Percentiles rank a stretch among this genome's conserved stretches.
Evolutionary conservation across 2,888 invertebrate genomes (phyloP).

Genomic region (Chymomyza procnemis): DNA sequence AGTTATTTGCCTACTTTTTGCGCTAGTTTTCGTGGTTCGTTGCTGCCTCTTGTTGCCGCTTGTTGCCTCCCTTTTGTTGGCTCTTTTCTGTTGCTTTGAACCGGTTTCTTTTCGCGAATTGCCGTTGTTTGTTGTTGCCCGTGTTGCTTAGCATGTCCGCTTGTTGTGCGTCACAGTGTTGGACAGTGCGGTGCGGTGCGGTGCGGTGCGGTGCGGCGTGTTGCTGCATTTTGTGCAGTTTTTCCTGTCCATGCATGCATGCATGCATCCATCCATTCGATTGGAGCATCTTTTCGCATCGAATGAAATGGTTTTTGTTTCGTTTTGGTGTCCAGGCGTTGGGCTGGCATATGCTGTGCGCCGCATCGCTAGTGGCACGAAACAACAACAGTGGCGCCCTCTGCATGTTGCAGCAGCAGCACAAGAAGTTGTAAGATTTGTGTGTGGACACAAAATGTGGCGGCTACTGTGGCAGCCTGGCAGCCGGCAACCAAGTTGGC

Average conservation of each 20-base stretch:
- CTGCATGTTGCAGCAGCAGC: conserved; percentile 75
- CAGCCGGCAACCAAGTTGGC: neutral
- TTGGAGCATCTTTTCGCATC: conserved; percentile 12
- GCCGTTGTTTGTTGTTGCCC: conserved; percentile 30
- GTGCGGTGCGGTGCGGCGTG: no score
- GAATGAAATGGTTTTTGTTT: neutral
- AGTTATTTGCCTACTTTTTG: conserved; percentile 65
- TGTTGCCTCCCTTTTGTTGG: conserved; percentile 15
- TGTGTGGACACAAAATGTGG: conserved; percentile 14
- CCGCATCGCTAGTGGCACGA: conserved; percentile 76
- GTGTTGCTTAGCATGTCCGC: conserved; percentile 27
- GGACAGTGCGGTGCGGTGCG: no score
- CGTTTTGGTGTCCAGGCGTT: conserved; percentile 24
- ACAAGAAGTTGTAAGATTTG: conserved; percentile 50
- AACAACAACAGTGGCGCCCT: conserved; percentile 77
- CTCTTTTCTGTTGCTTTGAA: conserved; percentile 14
- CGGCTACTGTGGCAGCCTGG: conserved; percentile 1
- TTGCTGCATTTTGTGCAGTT: conserved; percentile 23
- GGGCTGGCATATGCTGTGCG: conserved; percentile 58
- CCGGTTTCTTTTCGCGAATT: conserved; percentile 32
- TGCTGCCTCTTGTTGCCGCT: conserved; percentile 22
- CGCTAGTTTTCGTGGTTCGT: conserved; percentile 49
- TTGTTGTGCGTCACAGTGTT: conserved; percentile 46
- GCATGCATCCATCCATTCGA: conserved; percentile 28
- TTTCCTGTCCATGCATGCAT: conserved; percentile 22